phyloP scores from a whole-genome alignment of 2,888 invertebrate genomes.

The Actias luna region DNA sequence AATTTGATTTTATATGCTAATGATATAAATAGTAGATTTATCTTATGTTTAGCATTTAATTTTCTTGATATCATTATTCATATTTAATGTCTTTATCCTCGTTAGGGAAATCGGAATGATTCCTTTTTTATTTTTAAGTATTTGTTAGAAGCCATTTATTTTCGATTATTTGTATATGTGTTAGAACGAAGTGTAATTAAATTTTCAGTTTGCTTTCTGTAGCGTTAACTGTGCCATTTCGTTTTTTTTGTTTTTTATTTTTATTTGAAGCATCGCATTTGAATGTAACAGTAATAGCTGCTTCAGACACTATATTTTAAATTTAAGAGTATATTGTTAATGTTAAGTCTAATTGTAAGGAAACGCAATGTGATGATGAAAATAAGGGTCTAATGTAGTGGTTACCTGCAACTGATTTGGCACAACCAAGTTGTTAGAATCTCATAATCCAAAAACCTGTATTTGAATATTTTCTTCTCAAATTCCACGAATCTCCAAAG shows the following conservation, averaged over 20 bases:
- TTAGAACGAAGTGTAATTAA: slow-evolving; percentile 55
- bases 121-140: neutral
- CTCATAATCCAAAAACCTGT: slow-evolving; percentile 26
- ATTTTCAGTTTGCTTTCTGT: slow-evolving; percentile 44
- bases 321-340: slow-evolving; percentile 49
- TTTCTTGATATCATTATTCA: slow-evolving; percentile 27
- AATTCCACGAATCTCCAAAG: neutral
- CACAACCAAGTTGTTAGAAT: slow-evolving; percentile 53
- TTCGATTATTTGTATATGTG: slow-evolving; percentile 30
- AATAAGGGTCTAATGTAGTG: slow-evolving; percentile 72
- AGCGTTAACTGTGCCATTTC: slow-evolving; percentile 61
- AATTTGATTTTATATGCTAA: slow-evolving; percentile 29
- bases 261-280: slow-evolving; percentile 40
- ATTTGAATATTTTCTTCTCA: neutral
- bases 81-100: neutral
- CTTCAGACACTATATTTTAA: slow-evolving; percentile 19
- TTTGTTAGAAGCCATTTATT: slow-evolving; percentile 11
- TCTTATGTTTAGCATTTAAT: slow-evolving; percentile 41
- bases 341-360: slow-evolving; percentile 61
- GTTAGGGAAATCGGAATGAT: neutral
- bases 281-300: slow-evolving; percentile 24
- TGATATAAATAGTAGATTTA: slow-evolving; percentile 25
- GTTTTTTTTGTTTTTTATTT: slow-evolving; percentile 39
- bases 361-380: slow-evolving; percentile 76
- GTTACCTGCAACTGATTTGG: slow-evolving; percentile 58